Percentiles rank a stretch among this genome's conserved stretches.
phyloP scores from a whole-genome alignment of 2,113 vertebrate species.

The Todiramphus saurophagus region DNA sequence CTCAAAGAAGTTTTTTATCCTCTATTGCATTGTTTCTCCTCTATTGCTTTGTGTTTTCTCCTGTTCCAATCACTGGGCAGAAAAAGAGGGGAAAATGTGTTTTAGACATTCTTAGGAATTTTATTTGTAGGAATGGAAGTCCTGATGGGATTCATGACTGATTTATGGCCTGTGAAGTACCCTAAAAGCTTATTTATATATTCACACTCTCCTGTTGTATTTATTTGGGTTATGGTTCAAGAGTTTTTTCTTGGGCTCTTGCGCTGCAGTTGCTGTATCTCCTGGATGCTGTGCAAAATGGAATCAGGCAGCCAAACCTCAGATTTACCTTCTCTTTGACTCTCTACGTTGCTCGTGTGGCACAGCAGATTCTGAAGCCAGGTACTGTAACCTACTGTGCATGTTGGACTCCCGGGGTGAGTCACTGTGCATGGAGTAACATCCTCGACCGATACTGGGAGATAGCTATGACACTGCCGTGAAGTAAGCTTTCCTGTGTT shows the following conservation, averaged over 20 bases:
- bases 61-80: not conserved
- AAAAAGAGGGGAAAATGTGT: not conserved
- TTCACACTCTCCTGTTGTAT: not conserved
- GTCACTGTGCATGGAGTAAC: not conserved
- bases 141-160: not conserved
- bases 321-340: constrained; percentile 83
- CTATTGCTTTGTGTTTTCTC: not conserved
- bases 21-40: not conserved
- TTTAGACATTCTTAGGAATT: not conserved
- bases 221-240: not conserved
- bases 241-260: constrained; percentile 14
- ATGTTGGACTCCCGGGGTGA: not conserved
- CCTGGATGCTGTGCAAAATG: constrained; percentile 88
- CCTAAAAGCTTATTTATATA: not conserved
- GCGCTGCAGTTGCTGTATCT: constrained; percentile 85
- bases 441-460: not conserved
- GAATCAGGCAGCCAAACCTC: constrained; percentile 82
- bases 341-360: constrained; percentile 83
- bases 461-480: not conserved
- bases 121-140: not conserved
- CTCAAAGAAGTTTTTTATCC: not conserved
- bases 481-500: not conserved
- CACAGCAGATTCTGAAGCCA: constrained; percentile 89
- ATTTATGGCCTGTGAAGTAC: not conserved
- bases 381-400: constrained; percentile 64